Conservation (phyloP, 2,888 invertebrate species). For the Cabera pusaria region DNA sequence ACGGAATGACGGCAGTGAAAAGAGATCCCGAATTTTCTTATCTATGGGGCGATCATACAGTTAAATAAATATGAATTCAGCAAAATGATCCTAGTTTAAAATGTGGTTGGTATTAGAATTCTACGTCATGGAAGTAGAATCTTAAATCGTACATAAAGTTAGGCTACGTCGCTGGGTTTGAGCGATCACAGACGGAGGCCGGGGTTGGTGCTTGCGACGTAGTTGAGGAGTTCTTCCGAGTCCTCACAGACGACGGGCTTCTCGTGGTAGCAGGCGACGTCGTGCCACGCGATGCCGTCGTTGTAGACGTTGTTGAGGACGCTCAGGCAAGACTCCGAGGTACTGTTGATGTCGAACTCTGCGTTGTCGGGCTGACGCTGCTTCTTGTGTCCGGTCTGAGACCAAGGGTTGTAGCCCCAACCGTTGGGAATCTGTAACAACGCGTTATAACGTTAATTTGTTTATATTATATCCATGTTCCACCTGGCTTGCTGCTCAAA, state of each 20-base stretch:
- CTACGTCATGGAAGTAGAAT: slow-evolving; percentile 11
- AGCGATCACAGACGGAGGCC: slow-evolving; percentile 89
- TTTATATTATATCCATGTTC: too few species aligned
- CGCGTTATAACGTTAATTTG: too few species aligned
- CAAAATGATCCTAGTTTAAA: slow-evolving; percentile 4
- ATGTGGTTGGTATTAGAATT: slow-evolving; percentile 2
- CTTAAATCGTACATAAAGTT: slow-evolving; percentile 4
- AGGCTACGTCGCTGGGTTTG: slow-evolving; percentile 4
- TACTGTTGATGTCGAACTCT: slow-evolving; percentile 94
- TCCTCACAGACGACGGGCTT: slow-evolving; percentile 96
- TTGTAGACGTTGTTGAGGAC: slow-evolving; percentile 96
- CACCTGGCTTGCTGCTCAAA: too few species aligned
- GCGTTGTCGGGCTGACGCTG: slow-evolving; percentile 94
- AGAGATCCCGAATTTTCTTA: slow-evolving; percentile 46
- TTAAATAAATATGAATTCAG: slow-evolving; percentile 26
- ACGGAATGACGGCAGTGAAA: slow-evolving; percentile 60
- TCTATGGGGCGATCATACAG: slow-evolving; percentile 41
- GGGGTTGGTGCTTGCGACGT: slow-evolving; percentile 92
- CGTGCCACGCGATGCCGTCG: slow-evolving; percentile 97
- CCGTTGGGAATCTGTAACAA: slow-evolving; percentile 85
- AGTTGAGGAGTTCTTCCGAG: slow-evolving; percentile 93
- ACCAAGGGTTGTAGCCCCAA: slow-evolving; percentile 95
- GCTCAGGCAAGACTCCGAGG: slow-evolving; percentile 93
- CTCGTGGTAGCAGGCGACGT: slow-evolving; percentile 96
- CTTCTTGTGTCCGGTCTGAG: slow-evolving; percentile 95